These are phyloP conservation scores for Coptodon bakossiorum DNA, from an alignment of 2,113 vertebrate species.

Conservation along the genomic window DNA sequence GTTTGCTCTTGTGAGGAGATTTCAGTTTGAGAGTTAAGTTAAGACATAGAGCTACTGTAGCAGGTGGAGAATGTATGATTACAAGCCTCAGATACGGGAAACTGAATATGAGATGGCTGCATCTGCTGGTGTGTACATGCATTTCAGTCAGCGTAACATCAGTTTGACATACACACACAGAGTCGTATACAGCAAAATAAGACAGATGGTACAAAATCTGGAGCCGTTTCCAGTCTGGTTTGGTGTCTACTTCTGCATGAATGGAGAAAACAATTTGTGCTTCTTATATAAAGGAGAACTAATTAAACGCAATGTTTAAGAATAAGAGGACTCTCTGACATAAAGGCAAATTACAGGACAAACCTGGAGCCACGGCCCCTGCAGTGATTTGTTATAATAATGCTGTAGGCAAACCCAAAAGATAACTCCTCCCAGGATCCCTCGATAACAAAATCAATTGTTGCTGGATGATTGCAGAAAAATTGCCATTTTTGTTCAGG, in stretches of 20 bases:
- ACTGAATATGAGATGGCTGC: background rate
- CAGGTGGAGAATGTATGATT: background rate
- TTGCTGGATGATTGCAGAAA: background rate
- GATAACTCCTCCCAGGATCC: background rate
- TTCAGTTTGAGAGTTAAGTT: background rate
- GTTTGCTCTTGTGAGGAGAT: background rate
- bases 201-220: background rate
- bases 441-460: background rate
- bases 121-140: background rate
- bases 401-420: accelerated
- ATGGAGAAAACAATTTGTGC: background rate
- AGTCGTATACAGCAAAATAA: background rate
- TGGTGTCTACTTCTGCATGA: background rate
- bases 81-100: background rate
- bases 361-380: background rate
- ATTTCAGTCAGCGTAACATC: background rate
- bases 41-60: background rate
- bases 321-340: background rate
- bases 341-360: background rate
- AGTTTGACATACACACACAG: background rate
- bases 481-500: background rate
- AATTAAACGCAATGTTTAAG: background rate
- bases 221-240: background rate
- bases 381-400: background rate
- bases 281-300: background rate